Evolutionary conservation across 2,113 vertebrate species (phyloP).

Genomic region (Synchiropus splendidus): DNA sequence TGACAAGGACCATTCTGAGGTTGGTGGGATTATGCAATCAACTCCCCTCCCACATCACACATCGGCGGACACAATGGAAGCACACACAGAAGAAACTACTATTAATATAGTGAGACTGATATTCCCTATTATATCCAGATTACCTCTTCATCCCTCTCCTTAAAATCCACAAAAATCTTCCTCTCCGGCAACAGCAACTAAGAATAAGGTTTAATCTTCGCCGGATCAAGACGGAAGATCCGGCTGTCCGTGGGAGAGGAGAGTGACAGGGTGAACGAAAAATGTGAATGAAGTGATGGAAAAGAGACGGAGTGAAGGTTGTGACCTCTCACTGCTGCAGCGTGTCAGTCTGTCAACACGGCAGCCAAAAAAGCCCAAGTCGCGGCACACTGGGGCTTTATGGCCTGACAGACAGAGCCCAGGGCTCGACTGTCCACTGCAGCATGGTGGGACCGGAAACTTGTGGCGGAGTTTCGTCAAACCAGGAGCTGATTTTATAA

Average conservation of each 20-base stretch:
- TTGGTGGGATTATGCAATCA: slow-evolving; percentile 43
- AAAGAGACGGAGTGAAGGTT: slow-evolving; percentile 27
- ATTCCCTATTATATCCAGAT: no score
- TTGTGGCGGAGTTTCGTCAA: no score
- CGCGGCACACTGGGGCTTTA: slow-evolving; percentile 42
- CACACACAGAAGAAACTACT: slow-evolving; percentile 1
- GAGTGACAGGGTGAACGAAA: slow-evolving; percentile 6
- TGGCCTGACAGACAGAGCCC: slow-evolving; percentile 43
- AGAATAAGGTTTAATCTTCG: no score
- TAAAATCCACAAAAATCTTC: no score
- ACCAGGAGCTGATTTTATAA: no score
- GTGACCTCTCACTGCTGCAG: slow-evolving; percentile 28
- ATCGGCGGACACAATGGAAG: slow-evolving; percentile 27
- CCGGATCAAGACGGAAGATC: no score
- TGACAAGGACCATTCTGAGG: slow-evolving; percentile 37
- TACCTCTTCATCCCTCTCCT: no score
- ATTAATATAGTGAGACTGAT: no score
- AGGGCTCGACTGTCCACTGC: slow-evolving; percentile 38
- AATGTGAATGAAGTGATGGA: slow-evolving; percentile 19
- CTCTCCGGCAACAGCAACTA: no score
- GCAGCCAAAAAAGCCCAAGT: slow-evolving; percentile 26
- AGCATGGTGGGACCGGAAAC: not conserved
- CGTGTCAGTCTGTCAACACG: slow-evolving; percentile 45
- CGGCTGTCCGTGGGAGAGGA: not conserved
- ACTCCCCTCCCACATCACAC: slow-evolving; percentile 24